phyloP scores from a whole-genome alignment of 2,797 vertebrate species.

The Danio tinwini region DNA sequence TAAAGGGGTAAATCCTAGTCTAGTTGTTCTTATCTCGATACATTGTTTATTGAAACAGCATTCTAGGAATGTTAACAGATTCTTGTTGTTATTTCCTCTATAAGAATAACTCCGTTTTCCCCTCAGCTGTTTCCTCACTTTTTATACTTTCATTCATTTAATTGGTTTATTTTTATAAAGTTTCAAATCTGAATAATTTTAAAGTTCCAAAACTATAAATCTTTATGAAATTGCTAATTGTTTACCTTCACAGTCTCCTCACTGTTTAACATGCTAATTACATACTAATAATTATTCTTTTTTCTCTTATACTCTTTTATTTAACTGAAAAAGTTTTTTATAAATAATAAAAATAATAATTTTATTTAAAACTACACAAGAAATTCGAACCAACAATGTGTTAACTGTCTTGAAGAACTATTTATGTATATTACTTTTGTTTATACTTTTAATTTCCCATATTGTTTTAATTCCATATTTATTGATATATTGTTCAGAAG shows the following conservation, averaged over 20 bases:
- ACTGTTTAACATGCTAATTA: neutral
- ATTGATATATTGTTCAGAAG: neutral
- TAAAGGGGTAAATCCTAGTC: neutral
- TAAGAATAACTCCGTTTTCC: too few relatives aligned
- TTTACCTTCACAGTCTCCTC: neutral
- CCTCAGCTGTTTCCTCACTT: neutral
- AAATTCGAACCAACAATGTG: too few relatives aligned
- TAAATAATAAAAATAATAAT: neutral
- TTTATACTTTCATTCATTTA: neutral
- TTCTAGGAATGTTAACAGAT: neutral
- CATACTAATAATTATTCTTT: too few relatives aligned
- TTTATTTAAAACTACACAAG: neutral
- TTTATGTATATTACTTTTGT: neutral
- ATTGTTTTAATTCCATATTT: neutral
- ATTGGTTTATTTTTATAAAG: neutral
- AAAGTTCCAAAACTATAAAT: neutral
- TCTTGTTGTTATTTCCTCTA: slow-evolving; percentile 1
- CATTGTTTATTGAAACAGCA: neutral
- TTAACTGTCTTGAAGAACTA: neutral
- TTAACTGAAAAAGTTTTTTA: neutral
- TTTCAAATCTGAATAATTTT: neutral
- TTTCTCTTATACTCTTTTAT: too few relatives aligned
- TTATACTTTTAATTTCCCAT: neutral
- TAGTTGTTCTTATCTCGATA: slow-evolving; percentile 15
- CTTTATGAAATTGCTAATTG: neutral